Evolutionary conservation across 2,797 vertebrate species (phyloP), one percentile per base, ranked within the genome.

Genomic region (Anniella stebbinsi): DNA sequence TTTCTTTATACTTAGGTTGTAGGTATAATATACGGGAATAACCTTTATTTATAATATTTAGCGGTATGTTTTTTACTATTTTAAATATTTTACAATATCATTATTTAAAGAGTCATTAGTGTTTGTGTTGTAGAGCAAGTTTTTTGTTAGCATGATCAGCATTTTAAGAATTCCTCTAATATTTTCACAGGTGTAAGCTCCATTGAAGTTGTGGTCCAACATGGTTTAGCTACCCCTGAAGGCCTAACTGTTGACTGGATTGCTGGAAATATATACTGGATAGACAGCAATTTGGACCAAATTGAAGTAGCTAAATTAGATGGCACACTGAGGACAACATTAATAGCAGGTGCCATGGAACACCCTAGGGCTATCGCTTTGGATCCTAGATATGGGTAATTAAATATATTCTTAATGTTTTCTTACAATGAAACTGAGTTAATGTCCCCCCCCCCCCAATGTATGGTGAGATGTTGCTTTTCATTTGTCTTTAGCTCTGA

Each of bases 181-280:
- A 69, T 90, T 90, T 87, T 69, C 72, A 57, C 94, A 99, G 99
- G 99, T 91, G 99, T 99, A 87, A 98, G 97, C 25, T 98, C 98
- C 85, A 98, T 99, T 15, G 99, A 99, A 95, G 98, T 99, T 82
- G 98, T 99, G 17, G 98, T 99, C 77, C 98, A 99, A 70, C 99
- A 99, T 3, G 99, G 99, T 2, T 94, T 99, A 95, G 99, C 99
- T 86, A 99, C 99, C 17, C 99, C 99, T 2, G 99, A 99, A 96
- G 99, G 99, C 48, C 96, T 99, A 91, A 99, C 99, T 2, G 98
- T 99, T 36, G 99, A 99, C 93, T 99, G 99, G 99, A 99, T 99
- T 92, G 99, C 98, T 54, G 98, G 98, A 84, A 99, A 99, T 94
- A 98, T 99, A 67, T 99, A 99, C 95, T 99, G 99, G 99, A 99